Base-by-base conservation (phyloP, 2,888 invertebrate genomes). In the Callinectes sapidus region DNA sequence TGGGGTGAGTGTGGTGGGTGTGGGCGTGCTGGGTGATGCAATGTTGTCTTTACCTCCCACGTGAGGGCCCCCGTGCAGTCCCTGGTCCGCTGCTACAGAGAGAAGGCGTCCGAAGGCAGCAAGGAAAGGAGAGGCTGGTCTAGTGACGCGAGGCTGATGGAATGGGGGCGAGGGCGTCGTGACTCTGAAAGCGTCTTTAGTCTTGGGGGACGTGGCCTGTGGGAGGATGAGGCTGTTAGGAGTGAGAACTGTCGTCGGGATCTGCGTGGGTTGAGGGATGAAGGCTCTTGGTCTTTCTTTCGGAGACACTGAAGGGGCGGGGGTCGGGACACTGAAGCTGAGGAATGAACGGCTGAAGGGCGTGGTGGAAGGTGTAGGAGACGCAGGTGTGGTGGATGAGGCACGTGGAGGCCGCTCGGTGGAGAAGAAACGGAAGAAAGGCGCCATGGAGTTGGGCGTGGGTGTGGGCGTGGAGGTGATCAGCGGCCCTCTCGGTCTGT, bases 401-500 rank as follows among this genome's bases (percentile, higher is more conserved):
- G 87, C 55, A 28, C 90, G 55, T n/a, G 91, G 86, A 39, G 91
- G 39, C 42, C 91, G 55, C 16, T 28, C 32, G 28, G 87, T 87
- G 23, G 91, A 91, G 87, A 91, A 91, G 66, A 91, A 61, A 18
- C 54, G 86, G 91, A 91, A 87, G 66, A 91, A 91, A 1, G 91
- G 91, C 6, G 90, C n/a, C 8, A 16, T 61, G 66, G 87, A 66
- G 42, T 87, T 16, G 54, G 39, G 48, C 0, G 71, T 28, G 71
- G 71, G 5, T 10, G 61, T 23, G 61, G 28, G n/a, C n/a, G 28
- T 23, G n/a, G 71, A 71, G 23, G 71, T 39, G 61, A 61, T 39
- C n/a, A 42, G 87, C 28, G 66, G 39, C 35, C 87, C 66, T 6
- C 23, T 35, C 8, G 71, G 10, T 35, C 87, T 39, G 23, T 61